phyloP scores from a whole-genome alignment of 2,797 vertebrate species.

The Tadarida brasiliensis region DNA sequence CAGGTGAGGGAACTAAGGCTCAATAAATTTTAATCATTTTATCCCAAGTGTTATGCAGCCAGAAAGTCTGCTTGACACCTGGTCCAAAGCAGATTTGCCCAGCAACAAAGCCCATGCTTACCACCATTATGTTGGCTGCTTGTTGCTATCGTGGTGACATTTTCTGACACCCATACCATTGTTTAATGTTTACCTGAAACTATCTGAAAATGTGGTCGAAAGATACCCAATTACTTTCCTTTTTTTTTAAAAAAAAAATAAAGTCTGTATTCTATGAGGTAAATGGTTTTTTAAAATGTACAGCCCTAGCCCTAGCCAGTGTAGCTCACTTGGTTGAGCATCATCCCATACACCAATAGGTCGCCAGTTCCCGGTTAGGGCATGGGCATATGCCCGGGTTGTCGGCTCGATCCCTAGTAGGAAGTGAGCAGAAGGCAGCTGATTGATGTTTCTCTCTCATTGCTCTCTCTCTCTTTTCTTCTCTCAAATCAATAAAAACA shows the following conservation, averaged over 20 bases:
- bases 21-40: slow-evolving; percentile 31
- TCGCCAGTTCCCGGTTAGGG: too few species aligned
- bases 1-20: neutral
- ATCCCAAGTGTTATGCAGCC: neutral
- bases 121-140: neutral
- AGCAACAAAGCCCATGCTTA: neutral
- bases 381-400: too few species aligned
- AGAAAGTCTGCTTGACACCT: neutral
- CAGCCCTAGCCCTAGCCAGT: too few species aligned
- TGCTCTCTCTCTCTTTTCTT: too few species aligned
- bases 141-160: neutral
- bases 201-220: neutral
- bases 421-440: too few species aligned
- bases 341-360: too few species aligned
- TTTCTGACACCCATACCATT: neutral
- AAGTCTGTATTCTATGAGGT: neutral
- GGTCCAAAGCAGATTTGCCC: neutral
- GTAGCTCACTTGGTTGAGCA: too few species aligned
- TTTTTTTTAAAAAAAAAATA: neutral
- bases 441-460: too few species aligned
- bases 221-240: neutral
- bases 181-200: slow-evolving; percentile 3
- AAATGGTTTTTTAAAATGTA: neutral
- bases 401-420: too few species aligned
- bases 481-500: too few species aligned